Percentiles rank a stretch among this genome's conserved stretches.
Conservation (phyloP, 2,797 vertebrate genomes). For the Lacerta viridis region DNA sequence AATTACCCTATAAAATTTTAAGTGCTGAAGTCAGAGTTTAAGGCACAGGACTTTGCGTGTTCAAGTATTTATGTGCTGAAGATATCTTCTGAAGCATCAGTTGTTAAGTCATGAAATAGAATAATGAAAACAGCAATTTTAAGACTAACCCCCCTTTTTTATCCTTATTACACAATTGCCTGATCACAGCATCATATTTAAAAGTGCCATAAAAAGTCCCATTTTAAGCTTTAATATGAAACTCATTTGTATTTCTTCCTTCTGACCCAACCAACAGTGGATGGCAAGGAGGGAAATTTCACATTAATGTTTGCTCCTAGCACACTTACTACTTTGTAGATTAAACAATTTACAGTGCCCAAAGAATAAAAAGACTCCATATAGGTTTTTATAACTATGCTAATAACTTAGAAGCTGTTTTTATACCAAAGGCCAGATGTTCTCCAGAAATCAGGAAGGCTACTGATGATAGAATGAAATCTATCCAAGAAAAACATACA, state of each 20-base stretch:
- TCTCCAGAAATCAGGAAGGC: background rate
- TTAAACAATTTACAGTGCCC: constrained; percentile 49
- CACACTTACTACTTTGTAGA: constrained; percentile 35
- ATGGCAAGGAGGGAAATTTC: background rate
- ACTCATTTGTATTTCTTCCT: constrained; percentile 22
- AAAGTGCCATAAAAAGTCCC: background rate
- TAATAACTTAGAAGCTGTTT: constrained; percentile 5
- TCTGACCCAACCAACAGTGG: background rate
- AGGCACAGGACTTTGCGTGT: background rate
- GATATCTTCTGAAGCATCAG: constrained; percentile 7
- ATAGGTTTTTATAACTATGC: background rate
- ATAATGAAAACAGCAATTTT: constrained; percentile 49
- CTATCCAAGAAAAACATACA: background rate
- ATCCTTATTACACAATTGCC: constrained; percentile 26
- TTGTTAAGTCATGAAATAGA: constrained; percentile 35
- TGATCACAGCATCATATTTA: constrained; percentile 34
- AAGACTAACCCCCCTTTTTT: constrained; percentile 29
- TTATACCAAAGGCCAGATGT: background rate
- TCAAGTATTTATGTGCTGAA: constrained; percentile 8
- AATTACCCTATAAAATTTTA: background rate
- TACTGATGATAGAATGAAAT: background rate
- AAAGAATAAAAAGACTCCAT: background rate
- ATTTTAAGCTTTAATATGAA: constrained; percentile 35
- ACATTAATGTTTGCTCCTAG: constrained; percentile 44
- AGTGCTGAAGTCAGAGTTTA: constrained; percentile 25